These are phyloP conservation scores for Eueides isabella DNA, from an alignment of 1,140 invertebrate genomes.

Conservation along the genomic window DNA sequence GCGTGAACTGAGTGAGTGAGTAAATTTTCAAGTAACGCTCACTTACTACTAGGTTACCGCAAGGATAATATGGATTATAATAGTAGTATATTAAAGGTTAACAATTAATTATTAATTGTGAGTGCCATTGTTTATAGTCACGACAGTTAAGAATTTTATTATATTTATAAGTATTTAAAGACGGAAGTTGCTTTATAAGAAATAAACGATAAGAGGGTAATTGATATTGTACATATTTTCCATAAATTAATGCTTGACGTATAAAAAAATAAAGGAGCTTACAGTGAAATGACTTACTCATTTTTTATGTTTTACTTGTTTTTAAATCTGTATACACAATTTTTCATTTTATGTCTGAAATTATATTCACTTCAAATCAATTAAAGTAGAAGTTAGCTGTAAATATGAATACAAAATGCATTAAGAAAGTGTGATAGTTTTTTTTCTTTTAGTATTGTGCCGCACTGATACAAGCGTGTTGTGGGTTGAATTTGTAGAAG, in stretches of 20 bases:
- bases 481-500: too few relatives aligned
- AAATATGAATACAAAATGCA: too few relatives aligned
- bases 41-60: neutral
- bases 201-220: neutral
- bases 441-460: too few relatives aligned
- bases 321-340: too few relatives aligned
- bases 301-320: too few relatives aligned
- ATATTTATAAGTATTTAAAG: neutral
- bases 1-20: too few relatives aligned
- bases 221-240: neutral
- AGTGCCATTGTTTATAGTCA: neutral
- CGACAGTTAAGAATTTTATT: constrained; percentile 2
- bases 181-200: neutral
- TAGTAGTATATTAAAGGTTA: neutral
- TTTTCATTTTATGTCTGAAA: too few relatives aligned
- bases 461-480: too few relatives aligned
- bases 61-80: neutral
- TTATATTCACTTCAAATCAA: too few relatives aligned
- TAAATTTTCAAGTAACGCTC: neutral
- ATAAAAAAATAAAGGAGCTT: neutral
- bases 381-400: too few relatives aligned
- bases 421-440: too few relatives aligned
- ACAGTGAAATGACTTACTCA: too few relatives aligned
- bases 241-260: neutral
- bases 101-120: neutral